A percentile compares a stretch with the other conserved stretches of the same genome.
Conservation (phyloP, 2,797 vertebrate species). For the Catostomus latipinnis region DNA sequence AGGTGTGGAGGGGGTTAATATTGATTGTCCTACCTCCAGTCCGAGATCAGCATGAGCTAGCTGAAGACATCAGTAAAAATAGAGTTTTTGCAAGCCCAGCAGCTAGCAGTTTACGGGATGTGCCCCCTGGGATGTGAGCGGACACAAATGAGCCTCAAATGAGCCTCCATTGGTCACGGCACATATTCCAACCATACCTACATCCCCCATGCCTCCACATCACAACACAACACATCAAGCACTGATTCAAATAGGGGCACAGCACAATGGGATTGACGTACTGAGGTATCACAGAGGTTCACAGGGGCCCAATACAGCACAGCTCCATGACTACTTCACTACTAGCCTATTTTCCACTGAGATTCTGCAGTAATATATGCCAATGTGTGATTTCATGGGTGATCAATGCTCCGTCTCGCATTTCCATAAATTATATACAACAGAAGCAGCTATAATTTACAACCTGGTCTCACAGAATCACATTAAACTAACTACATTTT, state of each 20-base stretch:
- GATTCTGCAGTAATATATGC: slow-evolving; percentile 64
- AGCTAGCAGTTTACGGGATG: slow-evolving; percentile 71
- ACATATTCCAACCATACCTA: slow-evolving; percentile 66
- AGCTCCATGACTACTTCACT: slow-evolving; percentile 79
- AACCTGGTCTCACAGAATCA: too few species aligned
- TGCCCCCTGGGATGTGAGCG: slow-evolving; percentile 68
- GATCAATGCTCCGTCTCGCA: slow-evolving; percentile 4
- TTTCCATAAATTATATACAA: slow-evolving; percentile 3
- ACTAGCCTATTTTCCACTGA: slow-evolving; percentile 71
- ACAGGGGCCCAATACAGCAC: slow-evolving; percentile 73
- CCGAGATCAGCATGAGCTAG: slow-evolving; percentile 34
- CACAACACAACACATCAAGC: slow-evolving; percentile 69
- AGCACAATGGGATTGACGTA: slow-evolving; percentile 66
- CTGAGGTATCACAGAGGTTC: slow-evolving; percentile 62
- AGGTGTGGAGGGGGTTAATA: slow-evolving; percentile 48
- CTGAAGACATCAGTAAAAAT: slow-evolving; percentile 50
- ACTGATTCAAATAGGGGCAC: slow-evolving; percentile 74
- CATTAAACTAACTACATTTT: too few species aligned
- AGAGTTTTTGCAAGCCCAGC: slow-evolving; percentile 68
- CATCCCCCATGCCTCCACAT: slow-evolving; percentile 63
- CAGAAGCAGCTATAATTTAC: background rate
- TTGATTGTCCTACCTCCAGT: slow-evolving; percentile 71
- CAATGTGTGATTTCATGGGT: slow-evolving; percentile 31
- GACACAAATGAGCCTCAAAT: slow-evolving; percentile 68
- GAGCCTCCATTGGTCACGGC: slow-evolving; percentile 72